phyloP scores from a whole-genome alignment of 2,888 invertebrate genomes.

The Drosophila infuscata region DNA sequence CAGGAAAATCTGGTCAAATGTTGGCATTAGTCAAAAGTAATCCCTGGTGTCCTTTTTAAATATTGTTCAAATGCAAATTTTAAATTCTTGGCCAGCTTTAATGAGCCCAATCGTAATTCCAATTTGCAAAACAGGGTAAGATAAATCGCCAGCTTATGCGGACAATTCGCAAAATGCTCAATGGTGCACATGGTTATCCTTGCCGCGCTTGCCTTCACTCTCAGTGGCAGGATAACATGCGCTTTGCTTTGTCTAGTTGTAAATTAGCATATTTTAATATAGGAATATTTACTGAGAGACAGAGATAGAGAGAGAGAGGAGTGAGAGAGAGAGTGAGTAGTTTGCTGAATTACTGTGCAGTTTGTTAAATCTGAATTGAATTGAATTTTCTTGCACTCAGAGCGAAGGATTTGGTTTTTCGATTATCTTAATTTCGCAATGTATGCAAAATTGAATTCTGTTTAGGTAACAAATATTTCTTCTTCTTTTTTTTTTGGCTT shows the following conservation, averaged over 20 bases:
- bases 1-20: conserved; percentile 13
- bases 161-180: conserved; percentile 21
- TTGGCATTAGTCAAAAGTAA: conserved; percentile 9
- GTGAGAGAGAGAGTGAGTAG: not conserved
- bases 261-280: conserved; percentile 38
- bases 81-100: conserved; percentile 2
- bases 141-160: conserved; percentile 20
- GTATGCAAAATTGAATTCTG: not conserved
- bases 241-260: conserved; percentile 10
- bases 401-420: conserved; percentile 8
- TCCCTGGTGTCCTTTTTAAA: conserved; percentile 3
- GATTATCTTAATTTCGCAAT: conserved; percentile 5
- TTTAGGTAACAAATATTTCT: not conserved
- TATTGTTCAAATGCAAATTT: conserved; percentile 24
- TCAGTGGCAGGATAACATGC: conserved; percentile 10
- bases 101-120: conserved; percentile 12
- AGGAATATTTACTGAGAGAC: not conserved
- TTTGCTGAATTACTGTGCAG: conserved; percentile 47
- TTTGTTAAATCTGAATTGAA: conserved; percentile 25
- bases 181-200: conserved; percentile 30
- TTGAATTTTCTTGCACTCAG: conserved; percentile 7
- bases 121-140: conserved; percentile 7
- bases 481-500: conserved; percentile 11
- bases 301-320: not conserved
- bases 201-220: conserved; percentile 1